phyloP scores from a whole-genome alignment of 2,888 invertebrate genomes.

The Pheosia gnoma region DNA sequence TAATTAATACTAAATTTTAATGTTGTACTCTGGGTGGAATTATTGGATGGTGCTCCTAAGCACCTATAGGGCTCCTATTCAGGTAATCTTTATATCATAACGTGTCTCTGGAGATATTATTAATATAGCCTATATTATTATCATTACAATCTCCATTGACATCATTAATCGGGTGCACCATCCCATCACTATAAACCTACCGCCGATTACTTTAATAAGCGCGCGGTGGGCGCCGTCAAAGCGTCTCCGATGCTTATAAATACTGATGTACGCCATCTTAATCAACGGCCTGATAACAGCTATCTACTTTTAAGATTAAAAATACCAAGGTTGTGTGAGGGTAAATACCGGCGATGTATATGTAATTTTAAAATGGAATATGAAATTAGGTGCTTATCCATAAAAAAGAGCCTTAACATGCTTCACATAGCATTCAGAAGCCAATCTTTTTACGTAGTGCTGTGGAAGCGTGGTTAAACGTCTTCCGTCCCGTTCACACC shows the following conservation, averaged over 20 bases:
- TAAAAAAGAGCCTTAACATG: no score
- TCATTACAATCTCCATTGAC: background rate
- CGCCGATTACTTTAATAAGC: constrained; percentile 42
- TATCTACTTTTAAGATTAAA: background rate
- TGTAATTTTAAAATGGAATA: no score
- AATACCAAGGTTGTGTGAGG: background rate
- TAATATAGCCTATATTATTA: no score
- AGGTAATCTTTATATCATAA: background rate
- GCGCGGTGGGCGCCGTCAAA: constrained; percentile 22
- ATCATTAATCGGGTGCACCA: constrained; percentile 26
- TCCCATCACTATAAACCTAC: constrained; percentile 44
- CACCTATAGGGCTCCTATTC: background rate
- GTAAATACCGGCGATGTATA: background rate
- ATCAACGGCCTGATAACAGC: background rate
- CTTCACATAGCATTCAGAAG: no score
- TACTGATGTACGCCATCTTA: background rate
- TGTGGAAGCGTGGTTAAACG: no score
- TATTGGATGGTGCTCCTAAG: background rate
- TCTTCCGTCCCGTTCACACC: no score
- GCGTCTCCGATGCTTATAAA: background rate
- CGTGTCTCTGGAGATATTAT: no score
- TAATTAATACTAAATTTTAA: constrained; percentile 42
- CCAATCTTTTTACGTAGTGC: no score
- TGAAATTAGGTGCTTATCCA: no score
- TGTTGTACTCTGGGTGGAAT: constrained; percentile 6